Percentiles rank a stretch among this genome's conserved stretches.
Conservation (phyloP, 2,797 vertebrate genomes). For the Argentina silus region DNA sequence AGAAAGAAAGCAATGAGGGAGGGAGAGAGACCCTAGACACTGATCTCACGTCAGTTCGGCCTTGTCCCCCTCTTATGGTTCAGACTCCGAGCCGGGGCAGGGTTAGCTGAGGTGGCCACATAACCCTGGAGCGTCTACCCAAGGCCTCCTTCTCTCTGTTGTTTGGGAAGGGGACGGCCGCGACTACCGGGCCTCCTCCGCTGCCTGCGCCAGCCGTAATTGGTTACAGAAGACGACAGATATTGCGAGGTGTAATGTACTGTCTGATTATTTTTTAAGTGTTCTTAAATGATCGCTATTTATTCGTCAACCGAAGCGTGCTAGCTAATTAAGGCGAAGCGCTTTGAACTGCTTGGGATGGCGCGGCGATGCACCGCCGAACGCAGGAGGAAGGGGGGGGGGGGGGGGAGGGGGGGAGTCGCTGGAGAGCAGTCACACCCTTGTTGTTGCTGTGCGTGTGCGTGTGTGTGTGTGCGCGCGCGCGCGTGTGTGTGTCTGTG, state of each 20-base stretch:
- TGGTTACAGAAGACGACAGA: constrained; percentile 62
- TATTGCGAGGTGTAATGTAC: constrained; percentile 72
- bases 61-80: too few species aligned
- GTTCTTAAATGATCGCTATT: constrained; percentile 77
- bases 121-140: neutral
- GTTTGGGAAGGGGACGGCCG: too few species aligned
- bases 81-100: too few species aligned
- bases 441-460: neutral
- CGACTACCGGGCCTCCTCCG: neutral
- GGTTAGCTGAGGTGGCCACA: too few species aligned
- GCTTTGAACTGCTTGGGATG: constrained; percentile 60
- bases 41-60: neutral
- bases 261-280: constrained; percentile 75
- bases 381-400: neutral
- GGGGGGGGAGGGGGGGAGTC: neutral
- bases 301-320: constrained; percentile 75
- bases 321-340: constrained; percentile 73
- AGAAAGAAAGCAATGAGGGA: neutral
- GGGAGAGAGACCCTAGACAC: neutral
- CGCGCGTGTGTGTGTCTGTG: constrained; percentile 18
- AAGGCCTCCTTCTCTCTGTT: neutral
- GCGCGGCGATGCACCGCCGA: neutral
- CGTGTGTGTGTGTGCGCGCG: too few species aligned
- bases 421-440: neutral
- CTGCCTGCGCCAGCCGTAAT: constrained; percentile 34